phyloP scores from a whole-genome alignment of 2,797 vertebrate genomes.

The Pangasius sanitwongsei region DNA sequence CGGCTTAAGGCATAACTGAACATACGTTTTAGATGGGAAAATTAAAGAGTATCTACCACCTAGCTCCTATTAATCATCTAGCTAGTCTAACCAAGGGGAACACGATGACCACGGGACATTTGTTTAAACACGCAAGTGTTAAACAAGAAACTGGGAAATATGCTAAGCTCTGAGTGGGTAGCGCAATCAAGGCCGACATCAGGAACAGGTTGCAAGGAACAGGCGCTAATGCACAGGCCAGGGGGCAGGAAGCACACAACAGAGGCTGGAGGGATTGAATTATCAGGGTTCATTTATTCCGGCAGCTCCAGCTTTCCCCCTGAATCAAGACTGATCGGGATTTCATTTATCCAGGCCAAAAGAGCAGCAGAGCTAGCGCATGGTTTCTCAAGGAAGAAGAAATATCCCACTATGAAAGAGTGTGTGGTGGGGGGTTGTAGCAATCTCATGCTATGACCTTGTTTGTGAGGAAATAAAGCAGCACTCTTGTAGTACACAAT shows the following conservation, averaged over 20 bases:
- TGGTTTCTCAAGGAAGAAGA: slow-evolving; percentile 53
- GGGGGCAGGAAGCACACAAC: slow-evolving; percentile 61
- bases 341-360: slow-evolving; percentile 56
- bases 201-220: slow-evolving; percentile 63
- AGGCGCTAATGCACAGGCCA: slow-evolving; percentile 56
- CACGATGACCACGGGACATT: not conserved
- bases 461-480: slow-evolving; percentile 60
- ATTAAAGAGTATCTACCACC: slow-evolving; percentile 7
- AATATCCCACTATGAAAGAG: slow-evolving; percentile 57
- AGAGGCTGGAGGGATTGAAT: slow-evolving; percentile 64
- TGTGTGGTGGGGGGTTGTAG: slow-evolving; percentile 29
- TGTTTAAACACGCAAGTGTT: slow-evolving; percentile 13
- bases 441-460: slow-evolving; percentile 58
- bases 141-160: slow-evolving; percentile 41
- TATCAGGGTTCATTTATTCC: slow-evolving; percentile 68
- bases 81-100: not conserved
- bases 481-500: slow-evolving; percentile 53
- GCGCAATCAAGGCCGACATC: slow-evolving; percentile 65
- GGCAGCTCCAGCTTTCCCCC: slow-evolving; percentile 59
- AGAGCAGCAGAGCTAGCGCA: slow-evolving; percentile 42
- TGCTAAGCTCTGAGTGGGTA: slow-evolving; percentile 37
- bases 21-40: slow-evolving; percentile 19
- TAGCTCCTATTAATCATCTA: slow-evolving; percentile 13
- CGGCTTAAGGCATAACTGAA: slow-evolving; percentile 20
- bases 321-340: slow-evolving; percentile 69